Base-by-base conservation (phyloP, 1,140 invertebrate genomes). In the Hypsibius dujardini region DNA sequence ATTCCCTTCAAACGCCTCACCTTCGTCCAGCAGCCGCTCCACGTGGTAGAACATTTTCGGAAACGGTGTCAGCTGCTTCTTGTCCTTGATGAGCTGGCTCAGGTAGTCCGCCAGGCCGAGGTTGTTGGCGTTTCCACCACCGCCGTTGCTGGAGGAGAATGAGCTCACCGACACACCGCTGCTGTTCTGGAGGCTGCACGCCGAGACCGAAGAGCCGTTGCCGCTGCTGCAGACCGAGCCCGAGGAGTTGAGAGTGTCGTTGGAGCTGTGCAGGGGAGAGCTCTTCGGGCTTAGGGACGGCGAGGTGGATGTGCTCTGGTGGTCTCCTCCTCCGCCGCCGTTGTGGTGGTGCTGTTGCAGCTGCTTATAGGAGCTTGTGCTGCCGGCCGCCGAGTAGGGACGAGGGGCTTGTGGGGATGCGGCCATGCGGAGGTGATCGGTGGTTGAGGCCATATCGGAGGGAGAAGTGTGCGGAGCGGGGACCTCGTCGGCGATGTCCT, bases 1-100 rank as follows among this genome's bases (percentile, higher is more conserved):
- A 28, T 28, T 28, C 28, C 28, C 28, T 28, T 28, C 28, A 28
- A 28, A 28, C 28, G 28, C 79, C 87, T 86, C 87, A 98, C 95
- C 95, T 89, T 99, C 95, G 80, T 99, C 96, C 78, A 98, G 85
- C 76, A 99, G 87, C 80, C 95, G 86, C 84, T 99, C 95, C 78
- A 97, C 87, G 84, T 99, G 96, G 82, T 95, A 87, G 85, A 99
- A 99, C 80, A 98, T 90, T 86, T 95, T 97, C 74, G 96, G 95
- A 84, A 98, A 96, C 79, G 94, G 94, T 77, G 92, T 90, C 77
- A 99, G 86, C 85, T 98, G 94, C 85, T 98, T 98, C 84, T 95
- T 94, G 86, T 99, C 96, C 86, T 98, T 98, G 78, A 99, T 86
- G 83, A 99, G 87, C 84, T 98, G 95, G 81, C 95, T 93, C 85